These are phyloP conservation scores for Saimiri boliviensis DNA, from an alignment of 2,113 vertebrate species.

Conservation along the genomic window DNA sequence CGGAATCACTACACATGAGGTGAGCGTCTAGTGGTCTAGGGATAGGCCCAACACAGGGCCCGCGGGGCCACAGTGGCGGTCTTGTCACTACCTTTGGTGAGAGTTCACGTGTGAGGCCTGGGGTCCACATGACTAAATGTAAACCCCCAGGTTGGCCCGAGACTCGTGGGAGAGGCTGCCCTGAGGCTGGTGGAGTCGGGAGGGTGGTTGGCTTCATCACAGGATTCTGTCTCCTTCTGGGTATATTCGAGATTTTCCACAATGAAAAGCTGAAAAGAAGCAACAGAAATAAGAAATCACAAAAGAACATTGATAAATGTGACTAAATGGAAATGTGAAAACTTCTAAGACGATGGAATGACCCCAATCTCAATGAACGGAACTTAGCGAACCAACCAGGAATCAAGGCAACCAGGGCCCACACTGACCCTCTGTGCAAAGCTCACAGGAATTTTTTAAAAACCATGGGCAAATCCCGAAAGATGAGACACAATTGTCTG, in stretches of 20 bases:
- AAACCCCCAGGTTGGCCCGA: not conserved
- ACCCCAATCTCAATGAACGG: not conserved
- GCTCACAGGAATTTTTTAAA: not conserved
- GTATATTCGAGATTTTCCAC: not conserved
- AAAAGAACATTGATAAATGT: not conserved
- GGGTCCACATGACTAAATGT: not conserved
- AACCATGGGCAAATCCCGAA: not conserved
- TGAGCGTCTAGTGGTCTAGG: fast-evolving
- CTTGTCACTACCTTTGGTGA: not conserved
- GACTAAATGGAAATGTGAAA: not conserved
- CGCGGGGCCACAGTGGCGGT: fast-evolving
- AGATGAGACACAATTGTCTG: not conserved
- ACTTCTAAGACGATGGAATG: not conserved
- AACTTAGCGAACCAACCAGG: not conserved
- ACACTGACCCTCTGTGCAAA: fast-evolving
- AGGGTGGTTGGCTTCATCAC: not conserved
- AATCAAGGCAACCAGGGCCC: fast-evolving
- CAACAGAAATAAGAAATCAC: not conserved
- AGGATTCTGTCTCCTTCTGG: not conserved
- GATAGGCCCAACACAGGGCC: not conserved
- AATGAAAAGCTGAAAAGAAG: not conserved
- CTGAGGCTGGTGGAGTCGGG: not conserved
- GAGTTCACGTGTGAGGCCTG: not conserved
- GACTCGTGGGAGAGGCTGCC: not conserved
- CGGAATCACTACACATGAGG: fast-evolving